phyloP scores from a whole-genome alignment of 2,888 invertebrate species.

The Pseudococcus viburni region DNA sequence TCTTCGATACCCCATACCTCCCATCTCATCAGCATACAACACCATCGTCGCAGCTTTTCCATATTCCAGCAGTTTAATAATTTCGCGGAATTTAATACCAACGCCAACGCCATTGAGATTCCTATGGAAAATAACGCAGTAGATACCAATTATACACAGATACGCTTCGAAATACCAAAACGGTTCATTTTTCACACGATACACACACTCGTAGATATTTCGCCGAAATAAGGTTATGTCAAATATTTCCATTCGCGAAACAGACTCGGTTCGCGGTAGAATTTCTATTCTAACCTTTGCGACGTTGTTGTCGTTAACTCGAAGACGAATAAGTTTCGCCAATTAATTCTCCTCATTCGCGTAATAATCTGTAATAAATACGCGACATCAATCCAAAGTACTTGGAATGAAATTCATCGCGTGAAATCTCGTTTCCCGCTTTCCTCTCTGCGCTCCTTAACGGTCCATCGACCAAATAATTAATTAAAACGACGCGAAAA shows the following conservation, averaged over 20 bases:
- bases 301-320: neutral
- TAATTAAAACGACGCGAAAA: neutral
- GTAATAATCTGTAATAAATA: slow-evolving; percentile 17
- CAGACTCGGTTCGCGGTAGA: neutral
- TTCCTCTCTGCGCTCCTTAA: neutral
- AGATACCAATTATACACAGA: neutral
- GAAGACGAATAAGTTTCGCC: neutral
- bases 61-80: neutral
- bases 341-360: neutral
- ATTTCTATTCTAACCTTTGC: neutral
- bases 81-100: slow-evolving; percentile 2
- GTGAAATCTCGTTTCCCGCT: neutral
- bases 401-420: neutral
- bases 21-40: neutral
- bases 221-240: neutral
- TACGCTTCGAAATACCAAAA: neutral
- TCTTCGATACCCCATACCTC: neutral
- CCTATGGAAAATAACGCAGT: neutral
- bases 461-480: neutral
- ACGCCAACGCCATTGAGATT: neutral
- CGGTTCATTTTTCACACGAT: neutral
- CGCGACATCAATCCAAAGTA: slow-evolving; percentile 24
- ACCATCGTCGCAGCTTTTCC: neutral
- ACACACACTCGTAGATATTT: neutral
- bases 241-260: neutral